Conservation (phyloP, 2,113 vertebrate genomes). For the Lutjanus erythropterus region DNA sequence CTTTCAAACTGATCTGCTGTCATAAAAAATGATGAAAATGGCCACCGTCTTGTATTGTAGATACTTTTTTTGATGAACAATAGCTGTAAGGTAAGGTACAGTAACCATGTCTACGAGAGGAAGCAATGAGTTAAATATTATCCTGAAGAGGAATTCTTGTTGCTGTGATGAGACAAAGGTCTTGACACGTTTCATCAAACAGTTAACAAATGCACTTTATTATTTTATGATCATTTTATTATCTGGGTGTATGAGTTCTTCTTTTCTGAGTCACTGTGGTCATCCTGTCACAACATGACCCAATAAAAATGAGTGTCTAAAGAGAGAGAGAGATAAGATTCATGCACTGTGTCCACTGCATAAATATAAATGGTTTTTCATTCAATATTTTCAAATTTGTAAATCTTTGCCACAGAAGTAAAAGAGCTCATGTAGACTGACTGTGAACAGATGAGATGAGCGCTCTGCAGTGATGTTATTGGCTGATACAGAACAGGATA, state of each 20-base stretch:
- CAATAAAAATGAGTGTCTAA: neutral
- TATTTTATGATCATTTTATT: neutral
- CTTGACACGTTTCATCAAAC: neutral
- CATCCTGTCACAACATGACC: neutral
- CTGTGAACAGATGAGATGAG: no score
- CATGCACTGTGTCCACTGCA: neutral
- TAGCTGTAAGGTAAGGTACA: no score
- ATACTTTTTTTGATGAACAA: no score
- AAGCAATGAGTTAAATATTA: neutral
- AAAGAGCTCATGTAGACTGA: no score
- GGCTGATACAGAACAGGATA: no score
- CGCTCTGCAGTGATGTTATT: no score
- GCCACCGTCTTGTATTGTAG: no score
- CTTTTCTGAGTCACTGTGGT: neutral
- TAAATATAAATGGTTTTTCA: neutral
- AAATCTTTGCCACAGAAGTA: no score
- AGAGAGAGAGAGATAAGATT: neutral
- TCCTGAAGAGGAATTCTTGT: neutral
- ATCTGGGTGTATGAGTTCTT: neutral
- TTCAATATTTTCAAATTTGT: neutral
- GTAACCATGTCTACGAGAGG: neutral
- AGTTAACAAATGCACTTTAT: neutral
- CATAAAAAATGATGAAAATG: no score
- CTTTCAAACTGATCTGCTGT: no score
- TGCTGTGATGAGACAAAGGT: fast-evolving